Base-by-base conservation (phyloP, 2,888 invertebrate genomes). In the Himalopsyche japonica region DNA sequence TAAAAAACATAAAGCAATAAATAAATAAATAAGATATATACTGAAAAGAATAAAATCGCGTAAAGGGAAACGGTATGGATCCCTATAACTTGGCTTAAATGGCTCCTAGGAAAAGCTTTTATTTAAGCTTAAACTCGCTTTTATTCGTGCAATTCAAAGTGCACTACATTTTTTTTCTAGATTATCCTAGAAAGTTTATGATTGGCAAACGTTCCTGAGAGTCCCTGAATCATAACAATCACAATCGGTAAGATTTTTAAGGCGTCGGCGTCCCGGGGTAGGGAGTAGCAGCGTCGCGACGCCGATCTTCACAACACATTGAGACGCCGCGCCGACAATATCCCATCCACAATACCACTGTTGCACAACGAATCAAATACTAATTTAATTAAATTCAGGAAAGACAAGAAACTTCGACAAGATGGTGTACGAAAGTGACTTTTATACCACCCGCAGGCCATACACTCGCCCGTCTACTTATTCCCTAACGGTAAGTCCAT, bases 341-440 rank as follows among this genome's bases (percentile, higher is more conserved):
- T 47, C 47, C 76, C 82, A 82, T 80, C 80, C 82, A 77, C 82
- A 80, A 76, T 30, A 27, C 70, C 70, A 70, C 70, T 70, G 70
- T 70, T 70, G 70, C 70, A 70, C 70, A 70, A 70, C 70, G 70
- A 70, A 12, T 70, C 27, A 15, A 43, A 43, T 43, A 43, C 43
- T 70, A 70, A 70, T 70, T 70, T 70, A 70, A 70, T 43, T 43
- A 70, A 70, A 24, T 70, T 70, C 70, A 70, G 30, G 70, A 70
- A 30, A 70, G 27, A 30, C 70, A 27, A 70, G 34, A 79, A 48
- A 84, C 30, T 37, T 70, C 77, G 47, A 64, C 89, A 94, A 93
- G 92, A 97, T 97, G 97, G 97, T 97, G 93, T 97, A 97, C 95
- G 96, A 97, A 93, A 96, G 96, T 94, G 97, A 97, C 93, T 97